Conservation (phyloP, 2,113 vertebrate genomes). For the Cheirogaleus medius region DNA sequence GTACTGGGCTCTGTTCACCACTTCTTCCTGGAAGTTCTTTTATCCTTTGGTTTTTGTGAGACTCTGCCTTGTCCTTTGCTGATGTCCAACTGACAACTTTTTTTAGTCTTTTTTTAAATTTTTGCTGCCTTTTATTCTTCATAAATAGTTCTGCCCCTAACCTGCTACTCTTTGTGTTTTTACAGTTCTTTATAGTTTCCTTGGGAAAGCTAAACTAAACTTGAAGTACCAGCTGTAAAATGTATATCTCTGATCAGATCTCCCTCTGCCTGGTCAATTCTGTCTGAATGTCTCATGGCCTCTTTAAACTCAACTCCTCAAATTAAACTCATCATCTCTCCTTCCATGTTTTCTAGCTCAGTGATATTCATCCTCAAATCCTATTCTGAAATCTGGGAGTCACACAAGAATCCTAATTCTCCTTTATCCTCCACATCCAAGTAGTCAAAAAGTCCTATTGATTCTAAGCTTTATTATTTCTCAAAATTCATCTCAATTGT, state of each 20-base stretch:
- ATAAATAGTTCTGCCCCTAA: background rate
- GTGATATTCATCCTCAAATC: background rate
- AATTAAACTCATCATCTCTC: background rate
- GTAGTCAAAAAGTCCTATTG: background rate
- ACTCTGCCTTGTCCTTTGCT: background rate
- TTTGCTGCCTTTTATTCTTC: background rate
- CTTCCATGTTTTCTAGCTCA: background rate
- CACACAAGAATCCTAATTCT: background rate
- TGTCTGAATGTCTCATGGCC: background rate
- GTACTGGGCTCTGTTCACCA: background rate
- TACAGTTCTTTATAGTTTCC: background rate
- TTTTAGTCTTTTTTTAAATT: background rate
- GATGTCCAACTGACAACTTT: background rate
- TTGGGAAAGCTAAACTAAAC: background rate
- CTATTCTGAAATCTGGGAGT: background rate
- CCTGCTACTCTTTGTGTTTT: background rate
- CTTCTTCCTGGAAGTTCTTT: background rate
- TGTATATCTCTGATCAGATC: background rate
- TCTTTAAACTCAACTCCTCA: slow-evolving; percentile 7
- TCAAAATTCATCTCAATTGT: background rate
- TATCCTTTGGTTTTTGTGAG: background rate
- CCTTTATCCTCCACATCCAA: background rate
- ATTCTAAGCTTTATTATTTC: background rate
- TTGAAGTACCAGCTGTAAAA: background rate
- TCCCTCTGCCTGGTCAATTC: background rate